Base-by-base conservation (phyloP, 2,113 vertebrate genomes). In the Pomatorhinus ruficollis region DNA sequence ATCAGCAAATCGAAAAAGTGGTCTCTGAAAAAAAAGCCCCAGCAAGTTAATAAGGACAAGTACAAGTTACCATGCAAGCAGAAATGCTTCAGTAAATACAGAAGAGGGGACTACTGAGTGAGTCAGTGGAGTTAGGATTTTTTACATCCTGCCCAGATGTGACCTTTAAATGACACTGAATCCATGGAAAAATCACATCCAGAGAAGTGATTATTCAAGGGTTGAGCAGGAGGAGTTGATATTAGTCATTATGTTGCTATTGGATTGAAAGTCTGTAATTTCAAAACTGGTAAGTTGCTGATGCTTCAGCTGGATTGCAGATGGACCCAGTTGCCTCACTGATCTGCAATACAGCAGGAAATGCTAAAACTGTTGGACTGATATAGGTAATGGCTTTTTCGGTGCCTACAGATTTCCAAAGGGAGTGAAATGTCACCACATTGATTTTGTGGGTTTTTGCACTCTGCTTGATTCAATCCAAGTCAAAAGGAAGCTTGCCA, bases 381-480 rank as follows among this genome's bases (percentile, higher is more conserved):
- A 87, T 53, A 80, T 20, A 70, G 42, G 33, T 30, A 95, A 79
- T 27, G 9, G n/a, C 69, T 86, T 40, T 97, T 96, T 94, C n/a
- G 30, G 84, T 79, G 49, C 47, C 72, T 85, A 47, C 24, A 82
- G n/a, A 70, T 63, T 91, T 97, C 93, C 88, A 74, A 7, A 37
- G 63, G 57, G 69, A 83, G 45, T 85, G 52, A 96, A 97, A 94
- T 52, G 54, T 42, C 88, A 89, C 54, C 68, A 70, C 64, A 81
- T 66, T 95, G 60, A 85, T 94, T 83, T 95, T 77, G 56, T 72
- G 45, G 49, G 30, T 61, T 42, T 91, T 88, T 95, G 49, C 91
- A 91, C 47, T 84, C 42, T 0, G 0, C 15, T 17, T 23, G 23
- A 22, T 71, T 84, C 37, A 71, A 77, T 54, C 37, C 84, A 96